Base-by-base conservation (phyloP, 2,888 invertebrate genomes). In the Drosophila monieri region DNA sequence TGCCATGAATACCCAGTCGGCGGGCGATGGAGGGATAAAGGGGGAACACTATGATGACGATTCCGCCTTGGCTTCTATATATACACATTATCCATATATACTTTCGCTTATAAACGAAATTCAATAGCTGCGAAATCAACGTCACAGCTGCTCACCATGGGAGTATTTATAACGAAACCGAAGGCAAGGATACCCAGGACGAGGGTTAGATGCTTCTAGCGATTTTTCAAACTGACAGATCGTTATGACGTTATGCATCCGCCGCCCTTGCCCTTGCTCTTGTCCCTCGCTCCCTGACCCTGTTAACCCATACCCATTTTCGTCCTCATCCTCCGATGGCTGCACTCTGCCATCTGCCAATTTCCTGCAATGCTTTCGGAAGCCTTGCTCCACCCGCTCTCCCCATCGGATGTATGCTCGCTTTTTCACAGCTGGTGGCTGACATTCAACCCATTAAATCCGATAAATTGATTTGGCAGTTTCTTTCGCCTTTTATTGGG, bases 151-250 rank as follows among this genome's bases (percentile, higher is more conserved):
- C 73, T 74, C 66, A 30, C 48, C 56, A 21, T 47, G 61, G 69
- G 43, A 57, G 60, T 74, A 68, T 76, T 78, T 80, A 74, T 71
- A 73, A 67, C 64, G 52, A 54, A 66, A 62, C 62, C 32, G 35
- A n/a, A 37, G 35, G 46, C 47, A 46, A 39, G 14, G 46, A 18
- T 14, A 14, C 39, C 48, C 25, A 39, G 18, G 35, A 14, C n/a
- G 12, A 14, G 51, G 25, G 39, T 12, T 30, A 44, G 27, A 30
- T 58, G 73, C 52, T 78, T 58, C 55, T 66, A 76, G 73, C 80
- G 78, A 84, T 80, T 78, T 80, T 68, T 80, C 80, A 84, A 80
- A 78, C 84, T 80, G 80, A 80, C 80, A 80, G 78, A 80, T 84
- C 80, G 80, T 80, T 80, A 75, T 77, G 80, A 78, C 70, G 79